Conservation (phyloP, 2,113 vertebrate species). For the Pachypanchax playfairii region DNA sequence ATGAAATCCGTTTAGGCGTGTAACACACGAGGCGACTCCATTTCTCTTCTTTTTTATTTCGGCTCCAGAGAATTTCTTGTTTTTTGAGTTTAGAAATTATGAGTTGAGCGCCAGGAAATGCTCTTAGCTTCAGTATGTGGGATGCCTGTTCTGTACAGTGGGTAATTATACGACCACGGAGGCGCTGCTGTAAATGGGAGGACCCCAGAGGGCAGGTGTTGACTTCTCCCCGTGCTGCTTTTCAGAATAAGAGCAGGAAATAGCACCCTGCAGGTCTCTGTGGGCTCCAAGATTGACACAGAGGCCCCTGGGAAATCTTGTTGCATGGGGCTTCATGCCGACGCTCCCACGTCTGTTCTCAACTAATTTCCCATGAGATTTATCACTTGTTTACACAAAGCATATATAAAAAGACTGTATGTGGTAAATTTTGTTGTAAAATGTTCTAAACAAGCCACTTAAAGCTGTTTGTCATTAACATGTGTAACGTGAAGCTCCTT, state of each 20-base stretch:
- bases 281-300: constrained; percentile 31
- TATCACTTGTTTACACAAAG: not conserved
- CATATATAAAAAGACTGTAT: not conserved
- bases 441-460: not conserved
- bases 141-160: constrained; percentile 22
- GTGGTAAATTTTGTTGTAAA: not conserved
- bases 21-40: constrained; percentile 3
- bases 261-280: constrained; percentile 36
- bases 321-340: constrained; percentile 26
- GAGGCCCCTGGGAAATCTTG: constrained; percentile 52
- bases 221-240: constrained; percentile 43
- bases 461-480: not conserved
- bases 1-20: constrained; percentile 4
- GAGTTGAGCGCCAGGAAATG: constrained; percentile 32
- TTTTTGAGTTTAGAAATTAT: constrained; percentile 41
- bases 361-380: constrained; percentile 24
- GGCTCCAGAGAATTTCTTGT: constrained; percentile 12
- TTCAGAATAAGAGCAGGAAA: constrained; percentile 38
- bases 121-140: constrained; percentile 24
- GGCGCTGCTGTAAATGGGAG: constrained; percentile 44
- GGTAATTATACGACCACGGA: constrained; percentile 52
- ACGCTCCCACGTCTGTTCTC: constrained; percentile 28
- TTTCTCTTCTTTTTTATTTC: constrained; percentile 2
- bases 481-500: not conserved
- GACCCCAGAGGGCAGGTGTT: constrained; percentile 35